Evolutionary conservation across 2,113 vertebrate species (phyloP).

Genomic region (Ranitomeya variabilis): DNA sequence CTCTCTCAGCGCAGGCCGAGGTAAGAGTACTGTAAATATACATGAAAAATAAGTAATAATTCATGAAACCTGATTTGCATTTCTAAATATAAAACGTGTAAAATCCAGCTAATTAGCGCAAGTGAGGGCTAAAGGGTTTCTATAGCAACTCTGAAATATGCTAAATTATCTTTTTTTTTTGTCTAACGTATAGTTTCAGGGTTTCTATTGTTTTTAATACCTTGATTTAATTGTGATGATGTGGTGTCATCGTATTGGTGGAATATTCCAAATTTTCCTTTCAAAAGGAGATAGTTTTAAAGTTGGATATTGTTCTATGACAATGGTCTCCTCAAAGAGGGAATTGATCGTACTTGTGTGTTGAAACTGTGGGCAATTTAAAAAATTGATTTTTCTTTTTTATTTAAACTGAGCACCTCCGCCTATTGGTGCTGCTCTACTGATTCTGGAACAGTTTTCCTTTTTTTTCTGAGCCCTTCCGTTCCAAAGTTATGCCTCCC

Average conservation of each 20-base stretch:
- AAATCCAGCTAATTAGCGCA: conserved; percentile 84
- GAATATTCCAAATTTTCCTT: neutral
- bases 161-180: conserved; percentile 65
- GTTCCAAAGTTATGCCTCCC: no score
- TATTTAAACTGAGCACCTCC: no score
- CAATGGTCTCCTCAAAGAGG: neutral
- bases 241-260: neutral
- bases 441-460: no score
- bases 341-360: no score
- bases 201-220: conserved; percentile 69
- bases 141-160: conserved; percentile 82
- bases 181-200: conserved; percentile 75
- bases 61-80: conserved; percentile 93
- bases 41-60: conserved; percentile 84
- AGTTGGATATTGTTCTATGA: neutral
- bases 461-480: no score
- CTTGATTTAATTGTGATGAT: neutral
- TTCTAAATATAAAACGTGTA: conserved; percentile 89
- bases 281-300: neutral
- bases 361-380: no score
- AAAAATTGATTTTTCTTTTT: no score
- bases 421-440: no score
- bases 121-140: conserved; percentile 87
- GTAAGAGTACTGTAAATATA: conserved; percentile 82
- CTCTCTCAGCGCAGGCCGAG: conserved; percentile 76